phyloP scores from a whole-genome alignment of 2,797 vertebrate genomes.

The Amphiprion clarkii region DNA sequence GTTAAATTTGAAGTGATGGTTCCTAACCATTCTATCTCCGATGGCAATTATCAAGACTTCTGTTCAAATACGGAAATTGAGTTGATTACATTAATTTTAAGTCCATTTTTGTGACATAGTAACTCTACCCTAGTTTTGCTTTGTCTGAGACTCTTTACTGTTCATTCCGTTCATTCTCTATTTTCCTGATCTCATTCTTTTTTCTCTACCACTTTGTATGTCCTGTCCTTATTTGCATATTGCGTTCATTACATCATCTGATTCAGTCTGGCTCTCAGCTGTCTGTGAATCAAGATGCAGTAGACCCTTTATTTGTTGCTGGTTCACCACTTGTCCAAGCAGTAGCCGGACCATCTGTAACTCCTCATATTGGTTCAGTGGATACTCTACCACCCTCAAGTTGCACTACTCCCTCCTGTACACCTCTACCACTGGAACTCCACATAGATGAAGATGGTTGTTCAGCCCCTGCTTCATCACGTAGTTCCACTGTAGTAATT shows the following conservation, averaged over 20 bases:
- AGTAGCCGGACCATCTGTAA: slow-evolving; percentile 20
- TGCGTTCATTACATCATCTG: slow-evolving; percentile 39
- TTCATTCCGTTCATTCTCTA: slow-evolving; percentile 45
- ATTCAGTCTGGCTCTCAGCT: slow-evolving; percentile 89
- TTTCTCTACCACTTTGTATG: slow-evolving; percentile 65
- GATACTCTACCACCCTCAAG: slow-evolving; percentile 40
- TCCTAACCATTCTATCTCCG: not conserved
- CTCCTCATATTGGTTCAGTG: slow-evolving; percentile 21
- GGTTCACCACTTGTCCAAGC: slow-evolving; percentile 38
- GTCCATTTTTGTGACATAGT: not conserved
- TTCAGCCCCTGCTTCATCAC: slow-evolving; percentile 31
- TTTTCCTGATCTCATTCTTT: slow-evolving; percentile 62
- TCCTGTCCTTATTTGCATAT: slow-evolving; percentile 62
- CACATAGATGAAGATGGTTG: slow-evolving; percentile 79
- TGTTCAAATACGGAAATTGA: not conserved
- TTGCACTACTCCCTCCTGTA: slow-evolving; percentile 47
- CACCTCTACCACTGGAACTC: slow-evolving; percentile 70
- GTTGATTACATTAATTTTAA: not conserved
- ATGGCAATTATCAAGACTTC: slow-evolving; percentile 4
- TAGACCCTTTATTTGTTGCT: slow-evolving; percentile 42
- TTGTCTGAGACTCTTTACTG: slow-evolving; percentile 26
- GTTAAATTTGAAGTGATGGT: not conserved
- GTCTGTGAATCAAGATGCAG: slow-evolving; percentile 84
- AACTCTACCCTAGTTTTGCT: not conserved
- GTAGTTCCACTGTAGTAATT: slow-evolving; percentile 29